phyloP scores from a whole-genome alignment of 1,140 invertebrate genomes.

The Macrobrachium rosenbergii region DNA sequence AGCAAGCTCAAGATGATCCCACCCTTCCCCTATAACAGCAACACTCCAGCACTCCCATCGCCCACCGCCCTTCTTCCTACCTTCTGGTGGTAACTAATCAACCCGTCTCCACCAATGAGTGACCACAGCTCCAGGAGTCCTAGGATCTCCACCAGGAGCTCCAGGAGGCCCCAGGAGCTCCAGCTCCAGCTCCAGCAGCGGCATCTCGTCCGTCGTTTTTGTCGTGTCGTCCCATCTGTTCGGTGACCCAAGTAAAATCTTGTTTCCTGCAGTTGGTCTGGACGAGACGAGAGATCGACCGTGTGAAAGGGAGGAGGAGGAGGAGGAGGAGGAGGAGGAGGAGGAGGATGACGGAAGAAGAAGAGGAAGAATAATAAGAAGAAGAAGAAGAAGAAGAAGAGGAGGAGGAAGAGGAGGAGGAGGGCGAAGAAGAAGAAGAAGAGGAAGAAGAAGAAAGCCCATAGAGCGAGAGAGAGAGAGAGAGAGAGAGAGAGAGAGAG shows the following conservation, averaged over 20 bases:
- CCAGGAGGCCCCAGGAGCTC: too few relatives aligned
- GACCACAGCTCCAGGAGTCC: constrained; percentile 31
- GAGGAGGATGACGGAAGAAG: not conserved
- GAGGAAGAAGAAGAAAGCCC: not conserved
- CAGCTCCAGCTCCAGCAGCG: too few relatives aligned
- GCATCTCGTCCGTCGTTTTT: not conserved
- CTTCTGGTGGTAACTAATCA: constrained; percentile 29
- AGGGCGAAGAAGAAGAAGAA: not conserved
- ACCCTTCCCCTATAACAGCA: not conserved
- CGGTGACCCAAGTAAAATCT: constrained; percentile 56
- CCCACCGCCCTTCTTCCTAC: not conserved
- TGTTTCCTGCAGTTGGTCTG: constrained; percentile 38
- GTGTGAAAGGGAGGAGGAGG: not conserved
- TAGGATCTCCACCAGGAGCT: not conserved
- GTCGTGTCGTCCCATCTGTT: constrained; percentile 43
- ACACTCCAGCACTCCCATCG: not conserved
- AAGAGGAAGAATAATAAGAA: constrained; percentile 8
- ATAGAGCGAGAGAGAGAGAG: not conserved
- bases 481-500: not conserved
- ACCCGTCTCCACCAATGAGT: constrained; percentile 25
- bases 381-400: not conserved
- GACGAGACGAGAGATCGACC: not conserved
- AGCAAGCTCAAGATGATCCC: not conserved
- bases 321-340: constrained; percentile 7
- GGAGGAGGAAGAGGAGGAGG: constrained; percentile 6